Base-by-base conservation (phyloP, 2,797 vertebrate genomes). In the Ctenopoma multispine region DNA sequence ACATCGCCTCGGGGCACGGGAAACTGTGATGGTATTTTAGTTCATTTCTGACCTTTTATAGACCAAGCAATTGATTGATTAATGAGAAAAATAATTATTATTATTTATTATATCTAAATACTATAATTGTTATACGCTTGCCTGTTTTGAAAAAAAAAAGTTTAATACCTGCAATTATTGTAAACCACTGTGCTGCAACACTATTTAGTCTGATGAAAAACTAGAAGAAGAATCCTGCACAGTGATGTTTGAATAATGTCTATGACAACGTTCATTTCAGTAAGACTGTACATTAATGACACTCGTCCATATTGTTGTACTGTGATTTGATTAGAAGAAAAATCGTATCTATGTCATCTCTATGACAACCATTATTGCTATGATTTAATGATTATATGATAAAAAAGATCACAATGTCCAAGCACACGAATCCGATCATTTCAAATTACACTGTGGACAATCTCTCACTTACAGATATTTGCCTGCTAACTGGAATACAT, bases 131-230 rank as follows among this genome's bases (percentile, higher is more conserved):
- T 46, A 41, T 7, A 9, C 23, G 23, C 17, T 51, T 23, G 20
- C 31, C n/a, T 34, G 38, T 20, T 44, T 12, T 13, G n/a, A 18
- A 7, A 34, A 20, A 31, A 38, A 36, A 23, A 67, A 55, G 58
- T 73, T 48, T 72, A 34, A 75, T 48, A 56, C 36, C 57, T 46
- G 36, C 20, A 68, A 49, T 47, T 14, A 36, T 63, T 78, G 51
- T 60, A 46, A 41, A 18, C 46, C 12, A 20, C 38, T 38, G 13
- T 10, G 12, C 24, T 41, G 47, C 12, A 38, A 7, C 21, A 31
- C 24, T 40, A 36, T 3, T n/a, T 13, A 47, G 20, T 9, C 29
- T 46, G 29, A 24, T 20, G 54, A 49, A 49, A 48, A 48, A 17
- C 21, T 11, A 44, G 23, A 50, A 44, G 1, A 54, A 18, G 1